Evolutionary conservation across 2,888 invertebrate genomes (phyloP), one percentile per base, ranked within the genome.

Genomic region (Liodrosophila aerea): DNA sequence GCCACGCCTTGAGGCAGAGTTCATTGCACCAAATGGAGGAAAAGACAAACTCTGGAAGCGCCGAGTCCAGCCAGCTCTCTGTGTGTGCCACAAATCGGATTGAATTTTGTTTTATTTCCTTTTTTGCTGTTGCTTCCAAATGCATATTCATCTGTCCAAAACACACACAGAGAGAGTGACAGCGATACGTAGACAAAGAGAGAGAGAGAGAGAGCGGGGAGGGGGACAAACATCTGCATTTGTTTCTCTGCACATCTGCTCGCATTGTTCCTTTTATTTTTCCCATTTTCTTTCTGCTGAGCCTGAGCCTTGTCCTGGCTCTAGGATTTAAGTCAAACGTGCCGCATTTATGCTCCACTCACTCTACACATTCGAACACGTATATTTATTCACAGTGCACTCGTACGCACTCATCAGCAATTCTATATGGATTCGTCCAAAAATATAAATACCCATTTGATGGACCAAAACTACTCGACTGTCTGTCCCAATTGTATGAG

Each of bases 71-170:
- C 77, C 59, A 49, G 22, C 46, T 52, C 36, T 29, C 34, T 12
- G 40, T 47, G 27, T 61, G 31, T 54, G 64, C 62, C 63, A 59
- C 61, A 81, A 85, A 85, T 85, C 76, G 66, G 68, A 78, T 87
- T 88, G 73, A 70, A 76, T 71, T 82, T 73, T 71, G 72, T 75
- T 86, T 81, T 76, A 73, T 74, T 83, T 74, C 67, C 56, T 63
- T 65, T 62, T 47, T 50, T 51, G 44, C 57, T 4, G 8, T 40
- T 11, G 34, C 60, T 64, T 73, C 59, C 60, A 64, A 60, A 73
- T 77, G 74, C 77, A 74, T 74, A 77, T 74, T 73, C 77, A 76
- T 61, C 61, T 73, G 63, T 57, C 69, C 41, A 36, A 45, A 5
- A 46, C 41, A 66, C 53, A 61, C 57, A 39, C 54, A 44, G 39